These are phyloP conservation scores for Vimba vimba DNA, from an alignment of 2,113 vertebrate species.

Conservation along the genomic window DNA sequence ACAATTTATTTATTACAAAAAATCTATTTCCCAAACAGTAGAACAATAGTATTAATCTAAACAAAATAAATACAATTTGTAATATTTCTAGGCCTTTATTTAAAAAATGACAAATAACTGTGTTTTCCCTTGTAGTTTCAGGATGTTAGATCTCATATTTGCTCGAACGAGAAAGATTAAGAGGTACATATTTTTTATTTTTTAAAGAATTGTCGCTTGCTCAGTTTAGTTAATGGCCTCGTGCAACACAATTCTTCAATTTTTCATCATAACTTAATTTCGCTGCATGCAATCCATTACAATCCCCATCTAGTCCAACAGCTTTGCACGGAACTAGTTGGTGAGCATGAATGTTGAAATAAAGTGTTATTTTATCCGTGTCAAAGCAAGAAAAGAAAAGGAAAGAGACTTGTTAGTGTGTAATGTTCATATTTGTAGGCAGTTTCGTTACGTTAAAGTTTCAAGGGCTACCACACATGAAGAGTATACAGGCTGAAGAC, in stretches of 20 bases:
- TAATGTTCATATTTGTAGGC: background rate
- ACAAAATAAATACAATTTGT: background rate
- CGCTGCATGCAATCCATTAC: background rate
- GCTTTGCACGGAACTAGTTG: background rate
- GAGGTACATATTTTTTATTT: background rate
- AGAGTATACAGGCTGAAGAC: background rate
- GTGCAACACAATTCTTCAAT: background rate
- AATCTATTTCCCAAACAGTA: no score
- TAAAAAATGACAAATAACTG: background rate
- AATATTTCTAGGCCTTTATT: background rate
- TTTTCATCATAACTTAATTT: background rate
- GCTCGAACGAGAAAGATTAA: background rate
- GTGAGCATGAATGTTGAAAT: background rate
- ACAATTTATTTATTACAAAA: no score
- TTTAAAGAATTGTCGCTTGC: background rate
- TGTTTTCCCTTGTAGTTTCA: background rate
- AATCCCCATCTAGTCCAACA: background rate
- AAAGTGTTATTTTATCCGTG: background rate
- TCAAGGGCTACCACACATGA: background rate
- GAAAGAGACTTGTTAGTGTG: background rate
- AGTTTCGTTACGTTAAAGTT: background rate
- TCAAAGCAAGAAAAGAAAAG: background rate
- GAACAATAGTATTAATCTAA: background rate
- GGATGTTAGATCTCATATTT: background rate
- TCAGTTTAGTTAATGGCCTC: conserved; percentile 1